These are phyloP conservation scores for Hanleya hanleyi DNA, from an alignment of 2,888 invertebrate species.

Conservation along the genomic window DNA sequence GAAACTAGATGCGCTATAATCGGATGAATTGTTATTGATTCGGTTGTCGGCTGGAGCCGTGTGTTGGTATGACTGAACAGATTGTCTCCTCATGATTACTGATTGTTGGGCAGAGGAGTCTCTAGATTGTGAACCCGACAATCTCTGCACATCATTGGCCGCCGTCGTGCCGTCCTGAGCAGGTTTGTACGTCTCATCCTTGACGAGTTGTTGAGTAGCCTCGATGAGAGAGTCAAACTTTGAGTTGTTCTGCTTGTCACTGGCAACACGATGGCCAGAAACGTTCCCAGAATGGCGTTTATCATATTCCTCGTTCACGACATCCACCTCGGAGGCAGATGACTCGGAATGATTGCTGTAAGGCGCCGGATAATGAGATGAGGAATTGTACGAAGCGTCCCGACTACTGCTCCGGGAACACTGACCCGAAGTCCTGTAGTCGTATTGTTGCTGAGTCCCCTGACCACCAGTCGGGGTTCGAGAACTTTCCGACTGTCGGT, in stretches of 20 bases:
- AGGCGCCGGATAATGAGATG: conserved; percentile 54
- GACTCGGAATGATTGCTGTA: conserved; percentile 71
- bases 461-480: conserved; percentile 24
- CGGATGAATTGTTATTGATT: neutral
- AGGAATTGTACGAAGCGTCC: conserved; percentile 49
- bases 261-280: neutral
- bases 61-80: conserved; percentile 21
- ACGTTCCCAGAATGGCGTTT: conserved; percentile 37
- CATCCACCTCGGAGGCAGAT: conserved; percentile 71
- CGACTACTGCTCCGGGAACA: conserved; percentile 63
- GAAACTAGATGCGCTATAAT: neutral
- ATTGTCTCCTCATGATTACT: conserved; percentile 65
- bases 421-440: conserved; percentile 39
- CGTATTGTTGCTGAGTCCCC: conserved; percentile 25
- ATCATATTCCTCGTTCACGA: conserved; percentile 61
- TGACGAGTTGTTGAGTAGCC: conserved; percentile 24
- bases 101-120: conserved; percentile 58
- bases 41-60: neutral
- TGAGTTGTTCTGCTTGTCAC: neutral
- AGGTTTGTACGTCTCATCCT: conserved; percentile 3
- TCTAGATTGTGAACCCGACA: conserved; percentile 21
- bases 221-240: conserved; percentile 41
- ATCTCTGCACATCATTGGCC: neutral
- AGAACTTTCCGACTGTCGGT: conserved; percentile 34
- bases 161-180: neutral